A percentile compares a stretch with the other conserved stretches of the same genome.
These are phyloP conservation scores for Perodicticus potto DNA, from an alignment of 2,797 vertebrate species.

Conservation along the genomic window DNA sequence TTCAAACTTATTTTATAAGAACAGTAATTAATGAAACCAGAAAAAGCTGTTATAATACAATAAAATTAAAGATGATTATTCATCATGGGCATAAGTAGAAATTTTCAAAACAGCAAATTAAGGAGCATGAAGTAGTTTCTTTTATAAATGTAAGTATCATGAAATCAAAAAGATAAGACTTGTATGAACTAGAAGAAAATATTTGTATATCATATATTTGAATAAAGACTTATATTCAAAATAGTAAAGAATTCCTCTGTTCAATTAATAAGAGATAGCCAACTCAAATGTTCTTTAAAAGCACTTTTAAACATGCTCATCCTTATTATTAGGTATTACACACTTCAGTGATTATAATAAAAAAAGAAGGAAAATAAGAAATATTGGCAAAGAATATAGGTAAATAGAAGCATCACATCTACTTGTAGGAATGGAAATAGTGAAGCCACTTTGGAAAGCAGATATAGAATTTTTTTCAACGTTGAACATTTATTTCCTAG, in stretches of 20 bases:
- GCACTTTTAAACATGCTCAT: not conserved
- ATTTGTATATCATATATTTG: not conserved
- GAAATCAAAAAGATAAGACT: not conserved
- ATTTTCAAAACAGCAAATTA: not conserved
- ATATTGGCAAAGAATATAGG: not conserved
- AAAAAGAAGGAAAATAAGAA: not conserved
- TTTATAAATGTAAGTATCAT: not conserved
- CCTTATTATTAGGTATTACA: not conserved
- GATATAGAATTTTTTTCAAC: not conserved
- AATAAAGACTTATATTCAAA: not conserved
- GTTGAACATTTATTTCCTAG: not conserved
- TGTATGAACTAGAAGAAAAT: not conserved
- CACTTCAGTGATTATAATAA: not conserved
- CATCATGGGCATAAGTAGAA: not conserved
- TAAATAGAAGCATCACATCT: not conserved
- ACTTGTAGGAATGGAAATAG: not conserved
- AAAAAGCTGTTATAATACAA: not conserved
- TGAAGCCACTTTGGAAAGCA: not conserved
- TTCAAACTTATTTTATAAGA: not conserved
- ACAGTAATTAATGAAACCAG: not conserved
- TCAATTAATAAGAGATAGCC: not conserved
- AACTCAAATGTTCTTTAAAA: not conserved
- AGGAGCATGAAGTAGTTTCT: not conserved
- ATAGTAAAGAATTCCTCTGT: not conserved
- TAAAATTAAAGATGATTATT: not conserved